Base-by-base conservation (phyloP, 2,888 invertebrate species). In the Leptopilina drosophilae region DNA sequence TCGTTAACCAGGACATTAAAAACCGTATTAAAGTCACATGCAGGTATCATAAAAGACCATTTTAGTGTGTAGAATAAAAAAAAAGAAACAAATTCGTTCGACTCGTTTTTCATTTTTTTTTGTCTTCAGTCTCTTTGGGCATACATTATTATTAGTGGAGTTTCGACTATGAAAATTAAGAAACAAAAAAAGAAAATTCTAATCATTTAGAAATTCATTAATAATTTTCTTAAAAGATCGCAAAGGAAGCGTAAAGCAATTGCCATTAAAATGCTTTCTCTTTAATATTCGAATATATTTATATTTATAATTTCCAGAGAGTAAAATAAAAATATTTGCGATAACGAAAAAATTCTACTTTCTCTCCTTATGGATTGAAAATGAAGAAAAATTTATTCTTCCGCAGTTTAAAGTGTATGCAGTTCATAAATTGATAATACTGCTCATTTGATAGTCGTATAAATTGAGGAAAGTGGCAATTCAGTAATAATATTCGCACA, bases 1-100 rank as follows among this genome's bases (percentile, higher is more conserved):
- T 73, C 73, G 73, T 73, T 73, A 73, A 73, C 56, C 56, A 73
- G 73, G 53, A 33, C 73, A 56, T 73, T 73, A 73, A 53, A 73
- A 73, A 73, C 56, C 56, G 56, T 73, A 73, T 73, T 73, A n/a
- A 56, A 73, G 49, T 73, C 56, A n/a, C 73, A 73, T 33, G 56
- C 53, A 73, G 56, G 56, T 73, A 56, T 56, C 73, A 33, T 73
- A 56, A 56, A 73, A 56, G 73, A 56, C 49, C 67, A 53, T 53
- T 56, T 73, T 53, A 56, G 73, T 33, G 33, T 56, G 53, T 56
- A 56, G 56, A 73, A 56, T 20, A 62, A 62, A 62, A 62, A 62
- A 15, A 59, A 59, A 59, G 15, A 59, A 59, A 59, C 14, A 53
- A 42, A 69, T 53, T 56, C 14, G 73, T 33, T 33, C 33, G 73